A percentile compares a stretch with the other conserved stretches of the same genome.
phyloP scores from a whole-genome alignment of 2,797 vertebrate species.

The Nannoperca obscura region DNA sequence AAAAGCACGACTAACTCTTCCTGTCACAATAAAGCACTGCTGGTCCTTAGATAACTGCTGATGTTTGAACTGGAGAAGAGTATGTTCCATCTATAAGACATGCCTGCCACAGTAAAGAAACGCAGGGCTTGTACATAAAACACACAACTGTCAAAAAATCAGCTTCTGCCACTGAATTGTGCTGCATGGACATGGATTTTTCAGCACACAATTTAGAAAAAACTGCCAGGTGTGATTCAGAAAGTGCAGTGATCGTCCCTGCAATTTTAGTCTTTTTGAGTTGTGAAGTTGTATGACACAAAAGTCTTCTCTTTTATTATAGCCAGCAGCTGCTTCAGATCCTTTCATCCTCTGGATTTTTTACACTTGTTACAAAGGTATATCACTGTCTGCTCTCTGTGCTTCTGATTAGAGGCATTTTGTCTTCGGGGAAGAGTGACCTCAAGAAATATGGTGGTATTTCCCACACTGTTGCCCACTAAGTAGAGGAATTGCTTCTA shows the following conservation, averaged over 20 bases:
- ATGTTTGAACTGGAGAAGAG: constrained; percentile 17
- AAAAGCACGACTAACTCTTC: constrained; percentile 28
- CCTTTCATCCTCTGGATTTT: constrained; percentile 42
- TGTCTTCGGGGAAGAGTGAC: constrained; percentile 32
- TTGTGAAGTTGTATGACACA: constrained; percentile 27
- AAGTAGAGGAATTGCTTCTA: constrained; percentile 33
- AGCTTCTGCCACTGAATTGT: background rate
- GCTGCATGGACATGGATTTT: background rate
- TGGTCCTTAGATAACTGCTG: constrained; percentile 15
- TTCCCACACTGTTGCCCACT: constrained; percentile 9
- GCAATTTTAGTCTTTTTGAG: constrained; percentile 15
- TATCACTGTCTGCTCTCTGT: constrained; percentile 8
- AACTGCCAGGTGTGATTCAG: background rate
- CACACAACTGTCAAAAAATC: background rate
- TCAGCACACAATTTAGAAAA: background rate
- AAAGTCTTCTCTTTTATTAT: constrained; percentile 30
- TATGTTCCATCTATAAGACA: background rate
- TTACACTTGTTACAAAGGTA: constrained; percentile 5
- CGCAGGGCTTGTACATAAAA: background rate
- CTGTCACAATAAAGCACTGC: constrained; percentile 56
- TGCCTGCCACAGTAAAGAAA: background rate
- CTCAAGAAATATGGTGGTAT: constrained; percentile 16
- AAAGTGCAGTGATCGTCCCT: constrained; percentile 2
- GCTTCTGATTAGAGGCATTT: constrained; percentile 36
- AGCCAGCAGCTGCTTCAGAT: constrained; percentile 40